phyloP scores from a whole-genome alignment of 2,888 invertebrate species.

The Xanthia icteritia region DNA sequence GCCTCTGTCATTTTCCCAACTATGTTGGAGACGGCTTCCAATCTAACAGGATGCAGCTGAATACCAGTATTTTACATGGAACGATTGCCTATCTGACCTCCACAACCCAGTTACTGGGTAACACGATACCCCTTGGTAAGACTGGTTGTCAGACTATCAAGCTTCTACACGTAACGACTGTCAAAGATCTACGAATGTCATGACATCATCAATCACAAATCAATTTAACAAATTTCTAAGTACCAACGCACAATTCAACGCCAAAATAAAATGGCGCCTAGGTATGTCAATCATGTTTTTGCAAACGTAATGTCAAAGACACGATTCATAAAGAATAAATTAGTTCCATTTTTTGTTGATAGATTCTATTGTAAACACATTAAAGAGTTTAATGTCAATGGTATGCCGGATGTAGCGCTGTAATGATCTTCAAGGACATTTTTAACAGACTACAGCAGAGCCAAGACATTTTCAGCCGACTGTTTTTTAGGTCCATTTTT shows the following conservation, averaged over 20 bases:
- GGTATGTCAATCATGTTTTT: slow-evolving; percentile 60
- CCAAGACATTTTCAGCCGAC: neutral
- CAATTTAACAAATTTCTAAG: neutral
- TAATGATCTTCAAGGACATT: slow-evolving; percentile 29
- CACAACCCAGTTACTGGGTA: neutral
- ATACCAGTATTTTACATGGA: neutral
- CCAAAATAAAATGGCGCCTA: slow-evolving; percentile 38
- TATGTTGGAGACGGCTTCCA: neutral
- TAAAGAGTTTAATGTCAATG: slow-evolving; percentile 42
- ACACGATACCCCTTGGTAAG: neutral
- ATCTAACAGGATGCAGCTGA: neutral
- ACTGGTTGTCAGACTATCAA: neutral
- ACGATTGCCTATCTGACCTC: too few relatives aligned
- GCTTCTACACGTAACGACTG: neutral
- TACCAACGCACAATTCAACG: too few relatives aligned
- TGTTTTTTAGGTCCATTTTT: neutral
- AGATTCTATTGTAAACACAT: slow-evolving; percentile 17
- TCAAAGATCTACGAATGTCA: neutral
- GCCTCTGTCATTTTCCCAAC: neutral
- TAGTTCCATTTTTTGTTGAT: slow-evolving; percentile 36
- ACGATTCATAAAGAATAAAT: slow-evolving; percentile 46
- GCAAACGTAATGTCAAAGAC: slow-evolving; percentile 44
- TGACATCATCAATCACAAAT: too few relatives aligned
- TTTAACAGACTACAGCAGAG: neutral
- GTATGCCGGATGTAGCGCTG: slow-evolving; percentile 39